A percentile compares a stretch with the other conserved stretches of the same genome.
Conservation (phyloP, 2,797 vertebrate species). For the Remorina albescens region DNA sequence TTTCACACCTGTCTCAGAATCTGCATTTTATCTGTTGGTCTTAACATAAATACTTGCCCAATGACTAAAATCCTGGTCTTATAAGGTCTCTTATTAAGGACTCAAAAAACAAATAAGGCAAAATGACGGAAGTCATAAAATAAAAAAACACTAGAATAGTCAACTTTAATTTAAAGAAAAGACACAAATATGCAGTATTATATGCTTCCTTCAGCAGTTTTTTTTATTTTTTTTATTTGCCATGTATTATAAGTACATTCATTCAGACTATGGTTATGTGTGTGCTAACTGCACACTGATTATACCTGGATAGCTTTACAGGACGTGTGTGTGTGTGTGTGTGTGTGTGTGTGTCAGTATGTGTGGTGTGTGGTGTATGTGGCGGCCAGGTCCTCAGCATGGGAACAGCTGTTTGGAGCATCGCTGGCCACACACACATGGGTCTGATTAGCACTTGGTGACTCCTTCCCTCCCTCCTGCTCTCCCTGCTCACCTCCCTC, state of each 20-base stretch:
- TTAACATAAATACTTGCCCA: no score
- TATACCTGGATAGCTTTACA: conserved; percentile 49
- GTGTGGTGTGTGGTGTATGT: conserved; percentile 25
- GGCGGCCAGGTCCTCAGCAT: conserved; percentile 67
- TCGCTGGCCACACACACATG: conserved; percentile 83
- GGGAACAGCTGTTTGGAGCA: conserved; percentile 83
- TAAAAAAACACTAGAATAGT: not conserved
- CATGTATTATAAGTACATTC: not conserved
- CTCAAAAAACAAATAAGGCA: not conserved
- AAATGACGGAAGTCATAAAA: no score
- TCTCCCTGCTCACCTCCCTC: conserved; percentile 78
- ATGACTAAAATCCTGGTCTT: no score
- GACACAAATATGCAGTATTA: not conserved
- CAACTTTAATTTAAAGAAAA: conserved; percentile 7
- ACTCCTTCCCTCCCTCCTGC: conserved; percentile 73
- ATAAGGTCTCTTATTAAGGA: not conserved
- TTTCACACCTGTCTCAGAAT: conserved; percentile 16
- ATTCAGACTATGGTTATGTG: not conserved
- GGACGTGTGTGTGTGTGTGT: conserved; percentile 34
- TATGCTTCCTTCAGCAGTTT: not conserved
- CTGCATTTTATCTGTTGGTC: not conserved
- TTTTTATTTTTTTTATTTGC: conserved; percentile 1
- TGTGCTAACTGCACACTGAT: conserved; percentile 44
- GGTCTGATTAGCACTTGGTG: conserved; percentile 86
- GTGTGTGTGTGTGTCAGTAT: conserved; percentile 38